Conservation (phyloP, 2,888 invertebrate genomes). For the Phasia obesa region DNA sequence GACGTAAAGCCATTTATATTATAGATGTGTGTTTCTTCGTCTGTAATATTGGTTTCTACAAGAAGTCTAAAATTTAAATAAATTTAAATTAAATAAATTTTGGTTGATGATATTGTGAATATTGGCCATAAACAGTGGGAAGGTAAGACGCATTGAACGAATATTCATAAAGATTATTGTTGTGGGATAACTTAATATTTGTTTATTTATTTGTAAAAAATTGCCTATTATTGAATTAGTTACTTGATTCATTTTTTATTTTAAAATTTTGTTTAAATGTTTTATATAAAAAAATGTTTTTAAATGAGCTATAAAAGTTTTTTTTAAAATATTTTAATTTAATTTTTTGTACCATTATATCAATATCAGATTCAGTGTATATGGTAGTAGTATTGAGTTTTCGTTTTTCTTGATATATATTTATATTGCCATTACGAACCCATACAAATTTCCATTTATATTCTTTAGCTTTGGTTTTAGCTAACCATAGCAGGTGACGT, state of each 20-base stretch:
- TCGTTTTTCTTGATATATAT: not conserved
- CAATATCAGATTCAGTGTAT: not conserved
- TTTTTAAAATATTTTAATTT: not conserved
- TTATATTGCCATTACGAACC: not conserved
- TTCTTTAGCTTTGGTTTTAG: not conserved
- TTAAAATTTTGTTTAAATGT: too few relatives aligned
- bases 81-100: too few relatives aligned
- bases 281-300: not conserved
- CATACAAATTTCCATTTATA: not conserved
- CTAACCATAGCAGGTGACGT: not conserved
- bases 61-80: not conserved
- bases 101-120: not conserved
- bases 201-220: not conserved
- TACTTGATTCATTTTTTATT: not conserved
- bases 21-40: constrained; percentile 1
- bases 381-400: not conserved
- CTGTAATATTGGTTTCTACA: not conserved
- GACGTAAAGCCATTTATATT: constrained; percentile 11
- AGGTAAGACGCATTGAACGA: not conserved
- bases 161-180: not conserved
- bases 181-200: constrained; percentile 5
- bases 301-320: too few relatives aligned
- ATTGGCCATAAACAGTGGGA: not conserved
- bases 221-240: not conserved
- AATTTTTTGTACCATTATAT: not conserved